Evolutionary conservation across 37 sponge, comb jelly and placozoan species (phyloP).

Genomic region (Halisarca cf. caerulea): DNA sequence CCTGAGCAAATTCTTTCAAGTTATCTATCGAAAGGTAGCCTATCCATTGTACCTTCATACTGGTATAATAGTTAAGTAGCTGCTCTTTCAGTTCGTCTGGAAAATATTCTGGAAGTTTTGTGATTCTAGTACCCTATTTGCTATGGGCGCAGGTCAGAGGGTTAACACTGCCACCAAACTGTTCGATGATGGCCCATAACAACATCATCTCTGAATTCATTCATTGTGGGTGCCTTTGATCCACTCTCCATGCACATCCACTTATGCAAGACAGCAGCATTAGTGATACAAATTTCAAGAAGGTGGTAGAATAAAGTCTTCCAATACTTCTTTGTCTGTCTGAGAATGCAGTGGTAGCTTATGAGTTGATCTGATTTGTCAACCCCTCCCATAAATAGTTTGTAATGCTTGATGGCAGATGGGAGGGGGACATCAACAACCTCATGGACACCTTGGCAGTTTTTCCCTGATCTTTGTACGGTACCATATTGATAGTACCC

Average conservation of each 20-base stretch:
- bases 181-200: not conserved
- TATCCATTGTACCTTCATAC: no score
- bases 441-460: not conserved
- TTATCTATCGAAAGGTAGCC: no score
- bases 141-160: no score
- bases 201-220: no score
- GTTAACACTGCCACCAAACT: not conserved
- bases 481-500: not conserved
- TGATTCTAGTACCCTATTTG: no score
- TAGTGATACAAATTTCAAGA: not conserved
- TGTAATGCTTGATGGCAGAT: not conserved
- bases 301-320: conserved; percentile 24
- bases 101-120: no score
- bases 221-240: not conserved
- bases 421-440: not conserved
- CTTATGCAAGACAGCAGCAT: conserved; percentile 4
- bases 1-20: no score
- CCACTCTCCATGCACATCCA: conserved; percentile 4
- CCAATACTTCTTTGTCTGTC: conserved; percentile 28
- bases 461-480: not conserved
- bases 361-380: conserved; percentile 18
- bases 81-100: no score
- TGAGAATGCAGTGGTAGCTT: not conserved
- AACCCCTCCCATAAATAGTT: conserved; percentile 29
- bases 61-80: no score